Evolutionary conservation across 2,888 invertebrate species (phyloP).

Genomic region (Andricus curvator): DNA sequence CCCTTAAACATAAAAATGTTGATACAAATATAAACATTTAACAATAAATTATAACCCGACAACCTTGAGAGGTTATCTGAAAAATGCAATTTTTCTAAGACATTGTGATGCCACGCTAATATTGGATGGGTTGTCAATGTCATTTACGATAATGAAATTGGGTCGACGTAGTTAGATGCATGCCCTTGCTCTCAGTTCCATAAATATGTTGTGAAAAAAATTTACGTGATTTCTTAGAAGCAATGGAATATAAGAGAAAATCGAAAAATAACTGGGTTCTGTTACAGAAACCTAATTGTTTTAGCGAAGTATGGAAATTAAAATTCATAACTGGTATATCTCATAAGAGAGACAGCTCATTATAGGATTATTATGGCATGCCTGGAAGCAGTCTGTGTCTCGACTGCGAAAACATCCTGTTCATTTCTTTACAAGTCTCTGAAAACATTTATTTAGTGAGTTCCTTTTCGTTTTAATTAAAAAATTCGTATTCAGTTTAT

Average conservation of each 20-base stretch:
- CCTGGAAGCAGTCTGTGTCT: not conserved
- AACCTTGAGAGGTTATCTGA: not conserved
- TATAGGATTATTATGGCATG: not conserved
- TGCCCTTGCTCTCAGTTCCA: slow-evolving; percentile 60
- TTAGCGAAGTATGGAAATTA: slow-evolving; percentile 8
- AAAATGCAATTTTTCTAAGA: not conserved
- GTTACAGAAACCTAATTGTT: slow-evolving; percentile 32
- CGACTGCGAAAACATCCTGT: not conserved
- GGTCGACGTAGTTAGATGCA: slow-evolving; percentile 65
- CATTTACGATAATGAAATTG: slow-evolving; percentile 54
- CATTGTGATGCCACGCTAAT: not conserved
- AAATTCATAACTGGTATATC: not conserved
- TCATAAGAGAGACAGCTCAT: not conserved
- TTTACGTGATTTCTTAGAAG: slow-evolving; percentile 52
- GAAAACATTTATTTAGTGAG: not conserved
- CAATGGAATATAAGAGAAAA: slow-evolving; percentile 46
- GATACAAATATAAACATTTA: not conserved
- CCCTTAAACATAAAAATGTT: not conserved
- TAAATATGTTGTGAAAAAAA: slow-evolving; percentile 45
- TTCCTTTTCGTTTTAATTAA: not conserved
- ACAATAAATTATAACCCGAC: too few species aligned
- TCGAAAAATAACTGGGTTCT: slow-evolving; percentile 35
- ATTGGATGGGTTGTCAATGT: slow-evolving; percentile 24
- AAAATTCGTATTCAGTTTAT: too few species aligned
- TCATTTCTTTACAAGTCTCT: not conserved